Conservation (phyloP, 2,888 invertebrate genomes). For the Campoplex capitator region DNA sequence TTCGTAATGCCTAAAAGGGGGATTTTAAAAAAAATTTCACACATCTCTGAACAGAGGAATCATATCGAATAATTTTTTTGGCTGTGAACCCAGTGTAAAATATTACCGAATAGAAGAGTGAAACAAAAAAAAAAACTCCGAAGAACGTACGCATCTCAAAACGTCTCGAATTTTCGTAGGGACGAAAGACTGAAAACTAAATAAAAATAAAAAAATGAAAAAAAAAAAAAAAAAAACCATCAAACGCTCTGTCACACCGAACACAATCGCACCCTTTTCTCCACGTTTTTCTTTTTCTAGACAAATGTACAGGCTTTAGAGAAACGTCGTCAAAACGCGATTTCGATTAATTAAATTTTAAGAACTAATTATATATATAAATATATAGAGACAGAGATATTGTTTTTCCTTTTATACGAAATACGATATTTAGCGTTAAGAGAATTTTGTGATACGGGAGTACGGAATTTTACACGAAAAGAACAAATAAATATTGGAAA, state of each 20-base stretch:
- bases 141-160: background rate
- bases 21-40: background rate
- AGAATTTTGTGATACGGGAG: slow-evolving; percentile 60
- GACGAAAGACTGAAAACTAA: slow-evolving; percentile 4
- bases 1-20: background rate
- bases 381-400: slow-evolving; percentile 20
- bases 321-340: background rate
- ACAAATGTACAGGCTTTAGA: slow-evolving; percentile 36
- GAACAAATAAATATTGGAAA: slow-evolving; percentile 6
- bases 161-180: slow-evolving; percentile 2
- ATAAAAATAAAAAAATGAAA: no score
- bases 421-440: slow-evolving; percentile 57
- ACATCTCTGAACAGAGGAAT: background rate
- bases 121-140: background rate
- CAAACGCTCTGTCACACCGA: background rate
- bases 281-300: background rate
- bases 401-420: slow-evolving; percentile 56
- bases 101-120: background rate
- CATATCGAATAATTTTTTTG: background rate
- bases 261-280: slow-evolving; percentile 3
- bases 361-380: slow-evolving; percentile 15
- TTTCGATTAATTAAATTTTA: slow-evolving; percentile 16
- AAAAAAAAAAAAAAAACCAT: background rate
- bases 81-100: background rate
- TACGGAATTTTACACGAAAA: slow-evolving; percentile 18